A percentile compares a stretch with the other conserved stretches of the same genome.
These are phyloP conservation scores for Hippasteria phrygiana DNA, from an alignment of 53 echinoderm and acorn worm genomes.

Conservation along the genomic window DNA sequence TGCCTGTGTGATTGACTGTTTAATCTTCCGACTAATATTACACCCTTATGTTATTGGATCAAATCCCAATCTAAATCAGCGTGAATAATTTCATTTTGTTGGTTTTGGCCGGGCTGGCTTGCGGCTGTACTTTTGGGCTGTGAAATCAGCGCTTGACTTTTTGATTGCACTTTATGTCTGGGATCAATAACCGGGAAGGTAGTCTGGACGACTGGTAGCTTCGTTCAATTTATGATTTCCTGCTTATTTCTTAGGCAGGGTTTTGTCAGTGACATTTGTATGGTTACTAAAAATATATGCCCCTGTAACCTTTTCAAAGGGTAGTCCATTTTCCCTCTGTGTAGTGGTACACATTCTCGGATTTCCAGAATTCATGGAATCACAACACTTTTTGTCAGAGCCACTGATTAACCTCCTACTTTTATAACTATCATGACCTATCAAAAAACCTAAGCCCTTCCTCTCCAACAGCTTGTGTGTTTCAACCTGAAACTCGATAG, in stretches of 20 bases:
- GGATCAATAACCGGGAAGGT: slow-evolving; percentile 24
- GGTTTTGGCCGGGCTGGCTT: neutral
- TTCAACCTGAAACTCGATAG: no score
- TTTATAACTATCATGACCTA: no score
- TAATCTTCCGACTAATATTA: neutral
- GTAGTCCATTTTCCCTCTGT: no score
- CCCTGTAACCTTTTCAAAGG: no score
- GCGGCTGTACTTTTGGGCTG: slow-evolving; percentile 14
- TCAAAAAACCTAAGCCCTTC: no score
- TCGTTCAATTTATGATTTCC: neutral
- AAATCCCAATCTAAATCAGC: neutral
- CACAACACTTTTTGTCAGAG: no score
- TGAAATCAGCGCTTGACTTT: neutral
- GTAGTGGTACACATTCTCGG: no score
- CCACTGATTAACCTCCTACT: no score
- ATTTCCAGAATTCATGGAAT: no score
- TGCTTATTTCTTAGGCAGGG: neutral
- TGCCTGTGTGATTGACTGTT: neutral
- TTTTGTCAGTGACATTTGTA: no score
- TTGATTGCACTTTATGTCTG: neutral
- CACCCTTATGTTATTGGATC: slow-evolving; percentile 3
- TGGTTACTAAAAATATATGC: no score
- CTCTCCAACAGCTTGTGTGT: no score
- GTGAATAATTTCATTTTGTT: slow-evolving; percentile 26
- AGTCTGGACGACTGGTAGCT: neutral